phyloP scores from a whole-genome alignment of 2,797 vertebrate genomes.

The Phylloscopus collybita region DNA sequence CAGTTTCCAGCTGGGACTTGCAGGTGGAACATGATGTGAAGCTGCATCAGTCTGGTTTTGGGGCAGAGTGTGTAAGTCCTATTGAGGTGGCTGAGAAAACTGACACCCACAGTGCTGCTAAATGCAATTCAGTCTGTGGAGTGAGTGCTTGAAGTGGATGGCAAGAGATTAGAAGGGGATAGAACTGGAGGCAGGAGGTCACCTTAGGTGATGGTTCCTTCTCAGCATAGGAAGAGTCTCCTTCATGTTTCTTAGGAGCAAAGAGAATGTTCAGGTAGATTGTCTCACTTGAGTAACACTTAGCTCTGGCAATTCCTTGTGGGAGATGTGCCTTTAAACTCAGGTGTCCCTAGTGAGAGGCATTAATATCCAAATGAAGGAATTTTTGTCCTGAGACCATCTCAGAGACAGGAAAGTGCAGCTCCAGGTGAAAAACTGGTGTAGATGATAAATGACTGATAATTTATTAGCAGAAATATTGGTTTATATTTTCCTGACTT shows the following conservation, averaged over 20 bases:
- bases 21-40: not conserved
- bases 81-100: not conserved
- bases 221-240: not conserved
- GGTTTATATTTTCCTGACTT: not conserved
- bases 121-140: not conserved
- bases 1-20: not conserved
- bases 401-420: too few relatives aligned
- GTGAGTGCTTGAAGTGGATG: not conserved
- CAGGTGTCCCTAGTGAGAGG: too few relatives aligned
- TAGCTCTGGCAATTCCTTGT: not conserved
- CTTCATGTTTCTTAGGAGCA: not conserved
- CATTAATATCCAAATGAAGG: too few relatives aligned
- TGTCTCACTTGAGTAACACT: not conserved
- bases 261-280: not conserved
- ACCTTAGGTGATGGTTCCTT: not conserved
- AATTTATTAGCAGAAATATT: not conserved
- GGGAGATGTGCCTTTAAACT: too few relatives aligned
- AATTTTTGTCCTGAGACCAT: too few relatives aligned
- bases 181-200: not conserved
- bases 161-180: not conserved
- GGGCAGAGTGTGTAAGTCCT: not conserved
- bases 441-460: not conserved
- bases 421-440: not conserved
- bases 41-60: not conserved
- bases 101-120: not conserved